Conservation (phyloP, 2,797 vertebrate genomes). For the Synanceia verrucosa region DNA sequence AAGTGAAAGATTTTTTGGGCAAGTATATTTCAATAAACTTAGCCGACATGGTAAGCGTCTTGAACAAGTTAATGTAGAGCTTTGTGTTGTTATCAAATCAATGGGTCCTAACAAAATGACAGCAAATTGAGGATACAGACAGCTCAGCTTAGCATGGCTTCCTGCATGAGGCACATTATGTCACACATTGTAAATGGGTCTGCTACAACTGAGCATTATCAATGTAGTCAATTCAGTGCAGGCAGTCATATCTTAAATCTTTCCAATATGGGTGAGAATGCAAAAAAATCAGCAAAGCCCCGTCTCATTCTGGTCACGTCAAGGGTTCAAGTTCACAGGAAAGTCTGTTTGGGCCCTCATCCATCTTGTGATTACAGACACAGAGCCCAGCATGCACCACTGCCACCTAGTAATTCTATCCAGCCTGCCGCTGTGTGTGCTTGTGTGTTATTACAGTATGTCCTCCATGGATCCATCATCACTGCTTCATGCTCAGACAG, state of each 20-base stretch:
- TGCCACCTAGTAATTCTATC: slow-evolving; percentile 68
- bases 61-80: no score
- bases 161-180: not conserved
- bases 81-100: no score
- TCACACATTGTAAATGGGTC: not conserved
- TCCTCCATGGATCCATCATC: slow-evolving; percentile 65
- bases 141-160: not conserved
- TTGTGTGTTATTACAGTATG: slow-evolving; percentile 31
- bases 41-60: no score
- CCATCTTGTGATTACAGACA: slow-evolving; percentile 75
- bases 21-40: no score
- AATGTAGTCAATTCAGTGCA: not conserved
- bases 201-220: not conserved
- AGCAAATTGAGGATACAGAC: not conserved
- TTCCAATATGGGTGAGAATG: not conserved
- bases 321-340: slow-evolving; percentile 45
- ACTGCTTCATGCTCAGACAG: slow-evolving; percentile 50
- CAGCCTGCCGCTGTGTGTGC: slow-evolving; percentile 38
- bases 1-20: no score
- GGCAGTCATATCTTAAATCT: slow-evolving; percentile 1
- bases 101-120: not conserved
- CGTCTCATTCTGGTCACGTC: slow-evolving; percentile 18
- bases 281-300: not conserved
- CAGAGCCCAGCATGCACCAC: slow-evolving; percentile 54
- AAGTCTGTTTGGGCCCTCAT: slow-evolving; percentile 74